phyloP scores from a whole-genome alignment of 2,888 invertebrate genomes.

The Campaea margaritaria region DNA sequence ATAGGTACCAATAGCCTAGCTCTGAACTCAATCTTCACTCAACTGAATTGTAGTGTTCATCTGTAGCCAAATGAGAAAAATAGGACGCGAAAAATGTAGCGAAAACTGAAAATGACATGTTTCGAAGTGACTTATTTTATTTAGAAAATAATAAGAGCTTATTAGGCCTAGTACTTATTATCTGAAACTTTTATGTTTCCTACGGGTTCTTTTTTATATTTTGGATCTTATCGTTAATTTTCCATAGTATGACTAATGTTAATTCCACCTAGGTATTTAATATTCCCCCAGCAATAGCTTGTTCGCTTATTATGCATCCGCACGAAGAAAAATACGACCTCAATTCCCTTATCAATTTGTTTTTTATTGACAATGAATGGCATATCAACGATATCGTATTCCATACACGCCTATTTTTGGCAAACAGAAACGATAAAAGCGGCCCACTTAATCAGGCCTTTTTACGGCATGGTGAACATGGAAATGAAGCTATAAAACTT shows the following conservation, averaged over 20 bases:
- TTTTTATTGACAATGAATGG: constrained; percentile 22
- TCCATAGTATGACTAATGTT: not conserved
- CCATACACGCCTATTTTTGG: constrained; percentile 16
- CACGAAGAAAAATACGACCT: constrained; percentile 1
- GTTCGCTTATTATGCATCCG: not conserved
- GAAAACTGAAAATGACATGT: no score
- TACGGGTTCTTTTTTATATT: no score
- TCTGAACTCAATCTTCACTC: no score
- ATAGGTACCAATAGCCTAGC: no score
- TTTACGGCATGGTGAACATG: constrained; percentile 17
- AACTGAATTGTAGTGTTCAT: no score
- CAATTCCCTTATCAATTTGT: constrained; percentile 5
- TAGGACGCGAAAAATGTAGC: no score
- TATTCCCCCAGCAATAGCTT: constrained; percentile 2
- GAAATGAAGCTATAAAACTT: constrained; percentile 23
- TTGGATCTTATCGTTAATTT: no score
- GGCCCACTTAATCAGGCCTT: constrained; percentile 8
- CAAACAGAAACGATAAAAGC: constrained; percentile 19
- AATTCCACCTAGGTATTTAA: constrained; percentile 2
- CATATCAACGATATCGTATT: constrained; percentile 18
- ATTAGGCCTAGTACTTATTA: no score
- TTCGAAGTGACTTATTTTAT: no score
- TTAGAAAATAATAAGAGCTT: no score
- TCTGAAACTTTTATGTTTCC: no score
- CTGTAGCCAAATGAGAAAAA: no score